Percentiles rank a stretch among this genome's conserved stretches.
Evolutionary conservation across 2,797 vertebrate species (phyloP).

Genomic region (Clarias laeviceps): DNA sequence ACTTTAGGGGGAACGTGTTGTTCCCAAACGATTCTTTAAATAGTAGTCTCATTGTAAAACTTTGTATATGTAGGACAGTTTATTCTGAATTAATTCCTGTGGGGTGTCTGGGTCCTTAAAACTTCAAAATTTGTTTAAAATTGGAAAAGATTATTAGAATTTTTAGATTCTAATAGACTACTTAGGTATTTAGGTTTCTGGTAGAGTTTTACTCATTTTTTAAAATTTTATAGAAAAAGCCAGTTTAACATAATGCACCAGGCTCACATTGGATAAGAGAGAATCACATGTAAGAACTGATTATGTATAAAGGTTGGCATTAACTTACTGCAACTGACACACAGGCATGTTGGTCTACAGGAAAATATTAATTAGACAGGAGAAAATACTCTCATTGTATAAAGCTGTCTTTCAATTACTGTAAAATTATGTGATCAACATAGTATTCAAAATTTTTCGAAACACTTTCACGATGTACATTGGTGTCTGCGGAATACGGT

Average conservation of each 20-base stretch:
- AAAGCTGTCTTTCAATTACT: neutral
- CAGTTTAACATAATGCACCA: neutral
- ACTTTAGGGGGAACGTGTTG: constrained; percentile 6
- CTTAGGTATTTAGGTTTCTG: neutral
- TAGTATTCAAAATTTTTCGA: neutral
- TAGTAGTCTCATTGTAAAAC: neutral
- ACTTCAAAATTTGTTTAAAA: neutral
- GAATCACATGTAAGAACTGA: too few species aligned
- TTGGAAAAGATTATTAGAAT: neutral
- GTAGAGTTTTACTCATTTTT: too few species aligned
- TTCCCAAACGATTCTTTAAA: constrained; percentile 26
- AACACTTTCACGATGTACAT: neutral
- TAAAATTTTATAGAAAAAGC: neutral
- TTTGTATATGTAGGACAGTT: constrained; percentile 12
- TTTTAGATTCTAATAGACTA: neutral
- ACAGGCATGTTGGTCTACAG: neutral
- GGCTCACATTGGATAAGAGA: neutral
- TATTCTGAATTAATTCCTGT: neutral
- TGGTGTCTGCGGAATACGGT: neutral
- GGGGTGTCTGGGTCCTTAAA: neutral
- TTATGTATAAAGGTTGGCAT: neutral
- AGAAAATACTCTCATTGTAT: neutral
- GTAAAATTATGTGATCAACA: neutral
- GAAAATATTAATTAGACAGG: neutral
- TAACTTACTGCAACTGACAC: neutral